Conservation (phyloP, 2,888 invertebrate genomes). For the Drosophila parthenogenetica region DNA sequence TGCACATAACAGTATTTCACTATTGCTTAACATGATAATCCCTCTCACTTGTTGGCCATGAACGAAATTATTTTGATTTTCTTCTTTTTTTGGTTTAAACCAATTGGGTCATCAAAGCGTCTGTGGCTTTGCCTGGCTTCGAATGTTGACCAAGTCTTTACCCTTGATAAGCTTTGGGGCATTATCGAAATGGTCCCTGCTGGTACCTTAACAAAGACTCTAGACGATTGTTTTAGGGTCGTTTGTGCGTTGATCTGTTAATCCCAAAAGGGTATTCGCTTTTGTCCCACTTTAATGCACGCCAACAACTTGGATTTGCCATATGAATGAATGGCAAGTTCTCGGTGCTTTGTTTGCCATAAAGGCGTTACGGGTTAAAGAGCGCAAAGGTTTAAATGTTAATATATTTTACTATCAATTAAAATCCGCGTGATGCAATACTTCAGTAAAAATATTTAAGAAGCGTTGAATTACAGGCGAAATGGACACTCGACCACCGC, state of each 20-base stretch:
- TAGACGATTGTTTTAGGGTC: constrained; percentile 55
- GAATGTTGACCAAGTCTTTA: constrained; percentile 43
- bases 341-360: constrained; percentile 25
- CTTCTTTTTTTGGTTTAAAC: constrained; percentile 34
- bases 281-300: constrained; percentile 8
- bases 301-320: constrained; percentile 40
- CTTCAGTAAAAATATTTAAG: constrained; percentile 38
- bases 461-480: constrained; percentile 43
- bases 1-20: too few species aligned
- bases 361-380: constrained; percentile 18
- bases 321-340: constrained; percentile 57
- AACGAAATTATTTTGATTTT: constrained; percentile 27
- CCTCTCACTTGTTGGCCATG: background rate
- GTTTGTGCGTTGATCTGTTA: constrained; percentile 74
- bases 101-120: constrained; percentile 73
- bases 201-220: constrained; percentile 39
- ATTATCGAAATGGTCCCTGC: constrained; percentile 60
- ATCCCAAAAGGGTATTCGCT: constrained; percentile 70
- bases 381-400: background rate
- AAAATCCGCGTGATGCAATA: constrained; percentile 20
- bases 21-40: constrained; percentile 16
- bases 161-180: constrained; percentile 62
- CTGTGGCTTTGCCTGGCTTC: constrained; percentile 4
- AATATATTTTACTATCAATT: constrained; percentile 39
- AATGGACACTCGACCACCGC: constrained; percentile 51